Base-by-base conservation (phyloP, 2,888 invertebrate genomes). In the Acronicta leporina region DNA sequence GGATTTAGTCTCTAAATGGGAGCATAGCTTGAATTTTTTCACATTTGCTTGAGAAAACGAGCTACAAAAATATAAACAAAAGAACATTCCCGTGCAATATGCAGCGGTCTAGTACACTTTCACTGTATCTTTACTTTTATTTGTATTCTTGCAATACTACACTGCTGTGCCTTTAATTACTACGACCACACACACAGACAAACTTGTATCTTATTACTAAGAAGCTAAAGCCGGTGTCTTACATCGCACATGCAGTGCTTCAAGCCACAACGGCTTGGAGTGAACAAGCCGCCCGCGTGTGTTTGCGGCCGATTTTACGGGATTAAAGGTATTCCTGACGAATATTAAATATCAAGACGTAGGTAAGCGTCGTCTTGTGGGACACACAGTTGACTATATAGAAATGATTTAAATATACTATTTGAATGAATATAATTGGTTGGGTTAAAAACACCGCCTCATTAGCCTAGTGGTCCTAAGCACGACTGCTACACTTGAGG, bases 211-310 rank as follows among this genome's bases (percentile, higher is more conserved):
- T 48, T 45, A 55, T 75, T 49, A 38, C 14, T 61, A 63, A 66
- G 68, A 66, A 63, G 45, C 55, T 45, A 51, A 69, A 67, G 50
- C 47, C 54, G 52, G 47, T 69, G 67, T 68, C 73, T 75, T 69
- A 76, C 68, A 63, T 51, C 54, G 73, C 81, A 79, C 72, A 71
- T 75, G 75, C 71, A 75, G 83, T 68, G 81, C 82, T 82, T 81
- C 79, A 62, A 71, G 69, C 71, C 66, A 50, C 80, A 66, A 33
- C 61, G 67, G 60, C 64, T 69, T 61, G 43, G 49, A 57, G 57
- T 47, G 49, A 43, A 62, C 51, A 48, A 63, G 63, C 60, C 48
- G 27, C 63, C 60, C 45, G 66, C 53, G 48, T 49, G 54, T 62
- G 63, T 69, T 77, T 81, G 79, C 50, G 80, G 79, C 65, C 68